Evolutionary conservation across 2,113 vertebrate genomes (phyloP), one percentile per base, ranked within the genome.

Genomic region (Peromyscus leucopus): DNA sequence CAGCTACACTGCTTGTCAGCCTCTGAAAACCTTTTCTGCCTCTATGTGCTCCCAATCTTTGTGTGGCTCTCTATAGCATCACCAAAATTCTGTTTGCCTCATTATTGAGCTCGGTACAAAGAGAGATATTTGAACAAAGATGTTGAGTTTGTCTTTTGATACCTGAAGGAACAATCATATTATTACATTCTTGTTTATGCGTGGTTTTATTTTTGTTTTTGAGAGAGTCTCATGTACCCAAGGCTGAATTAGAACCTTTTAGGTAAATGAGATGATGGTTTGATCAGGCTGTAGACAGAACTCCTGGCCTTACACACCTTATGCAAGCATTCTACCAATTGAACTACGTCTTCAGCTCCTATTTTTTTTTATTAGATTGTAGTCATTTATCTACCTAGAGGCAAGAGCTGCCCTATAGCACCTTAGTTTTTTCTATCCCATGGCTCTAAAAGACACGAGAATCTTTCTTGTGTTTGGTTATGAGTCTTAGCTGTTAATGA

Each of bases 391-490:
- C 55, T 79, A 7, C 65, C 82, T 42, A 39, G 80, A 92, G 63
- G 48, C 33, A 88, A 16, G 36, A 6, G 61, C 26, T 28, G 12
- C 42, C 59, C 39, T 36, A 17, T 51, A 86, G n/a, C 71, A 7
- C 17, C 57, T 95, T 92, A 84, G 42, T 36, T 93, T 42, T 87
- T 67, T 63, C 8, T 87, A 80, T 12, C 74, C 55, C 33, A 65
- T 65, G 31, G 93, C 79, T 94, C 74, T 80, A 87, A 48, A 94
- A 92, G 80, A 65, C 42, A 63, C 7, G 76, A 96, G 88, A 97
- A 95, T 71, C 16, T 85, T 85, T 61, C 59, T 31, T 63, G 63
- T 42, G 59, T 85, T 85, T 85, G 39, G 15, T 26, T 85, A 65
- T 65, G 39, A 85, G 59, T 39, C 39, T 85, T 85, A 31, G 8